Base-by-base conservation (phyloP, 2,888 invertebrate genomes). In the Drosophila limbata region DNA sequence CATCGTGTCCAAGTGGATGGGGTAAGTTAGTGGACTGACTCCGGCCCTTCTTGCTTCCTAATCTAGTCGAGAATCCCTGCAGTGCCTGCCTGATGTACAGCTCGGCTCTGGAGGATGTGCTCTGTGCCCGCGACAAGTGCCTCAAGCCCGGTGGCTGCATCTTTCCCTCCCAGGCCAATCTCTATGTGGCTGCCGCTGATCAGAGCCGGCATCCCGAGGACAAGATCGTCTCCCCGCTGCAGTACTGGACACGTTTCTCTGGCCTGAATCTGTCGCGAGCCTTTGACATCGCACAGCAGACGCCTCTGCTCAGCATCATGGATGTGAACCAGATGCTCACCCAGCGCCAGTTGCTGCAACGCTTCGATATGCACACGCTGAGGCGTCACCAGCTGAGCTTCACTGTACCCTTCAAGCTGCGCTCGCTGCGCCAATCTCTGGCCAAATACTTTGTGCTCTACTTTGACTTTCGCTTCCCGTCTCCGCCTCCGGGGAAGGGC, bases 1-100 rank as follows among this genome's bases (percentile, higher is more conserved):
- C 6, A 79, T 82, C 11, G 31, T 80, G 1, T 76, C 69, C 47
- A 80, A 79, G 28, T 80, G 80, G 83, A 79, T 80, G 80, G 80
- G 80, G 80, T 82, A 55, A 75, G 75, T 2, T 2, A 8, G 5
- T 28, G 28, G 25, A 25, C 6, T n/a, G n/a, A n/a, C n/a, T n/a
- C n/a, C n/a, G n/a, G n/a, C 5, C 25, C 5, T 25, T 5, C 0
- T 0, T 6, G 1, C n/a, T 6, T 6, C 2, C 13, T 21, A 37
- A 11, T 35, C 37, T 28, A 15, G 4, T 6, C 10, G 5, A 0
- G 3, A 2, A 28, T 15, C 21, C 21, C 10, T 15, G 1, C 13
- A 79, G 79, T 11, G 75, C 79, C 51, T 79, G 82, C 15, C 60
- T 79, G 2, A 57, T 79, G 79, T 72, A 47, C 45, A 79, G n/a